Evolutionary conservation across 1,140 invertebrate species (phyloP).

Genomic region (Babylonia areolata): DNA sequence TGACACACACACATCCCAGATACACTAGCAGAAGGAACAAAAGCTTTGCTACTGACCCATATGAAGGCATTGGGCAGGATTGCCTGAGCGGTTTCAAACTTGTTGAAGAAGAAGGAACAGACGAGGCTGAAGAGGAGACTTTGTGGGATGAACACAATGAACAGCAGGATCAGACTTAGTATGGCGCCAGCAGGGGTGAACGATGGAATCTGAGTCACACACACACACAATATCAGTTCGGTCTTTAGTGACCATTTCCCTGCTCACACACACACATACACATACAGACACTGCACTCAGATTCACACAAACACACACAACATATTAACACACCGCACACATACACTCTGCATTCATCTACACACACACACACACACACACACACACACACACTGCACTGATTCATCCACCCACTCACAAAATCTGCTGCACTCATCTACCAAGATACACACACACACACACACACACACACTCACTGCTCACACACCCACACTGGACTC

Average conservation of each 20-base stretch:
- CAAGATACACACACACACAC: not conserved
- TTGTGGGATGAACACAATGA: conserved; percentile 85
- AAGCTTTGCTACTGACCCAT: not conserved
- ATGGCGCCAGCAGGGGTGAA: conserved; percentile 82
- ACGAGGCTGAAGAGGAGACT: conserved; percentile 86
- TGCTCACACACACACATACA: not conserved
- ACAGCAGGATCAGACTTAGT: conserved; percentile 81
- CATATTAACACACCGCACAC: not conserved
- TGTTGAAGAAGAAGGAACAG: conserved; percentile 88
- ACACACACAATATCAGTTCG: no score
- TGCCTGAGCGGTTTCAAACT: conserved; percentile 84
- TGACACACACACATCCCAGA: no score
- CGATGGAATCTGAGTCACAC: conserved; percentile 62
- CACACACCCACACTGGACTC: no score
- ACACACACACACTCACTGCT: not conserved
- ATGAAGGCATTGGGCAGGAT: conserved; percentile 73
- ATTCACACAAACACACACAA: no score
- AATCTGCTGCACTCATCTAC: no score
- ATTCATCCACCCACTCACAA: no score
- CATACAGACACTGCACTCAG: not conserved
- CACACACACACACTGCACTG: not conserved
- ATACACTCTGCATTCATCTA: no score
- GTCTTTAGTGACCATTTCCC: no score
- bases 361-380: not conserved
- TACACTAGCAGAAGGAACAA: no score